Base-by-base conservation (phyloP, 2,797 vertebrate species). In the Karalla daura region DNA sequence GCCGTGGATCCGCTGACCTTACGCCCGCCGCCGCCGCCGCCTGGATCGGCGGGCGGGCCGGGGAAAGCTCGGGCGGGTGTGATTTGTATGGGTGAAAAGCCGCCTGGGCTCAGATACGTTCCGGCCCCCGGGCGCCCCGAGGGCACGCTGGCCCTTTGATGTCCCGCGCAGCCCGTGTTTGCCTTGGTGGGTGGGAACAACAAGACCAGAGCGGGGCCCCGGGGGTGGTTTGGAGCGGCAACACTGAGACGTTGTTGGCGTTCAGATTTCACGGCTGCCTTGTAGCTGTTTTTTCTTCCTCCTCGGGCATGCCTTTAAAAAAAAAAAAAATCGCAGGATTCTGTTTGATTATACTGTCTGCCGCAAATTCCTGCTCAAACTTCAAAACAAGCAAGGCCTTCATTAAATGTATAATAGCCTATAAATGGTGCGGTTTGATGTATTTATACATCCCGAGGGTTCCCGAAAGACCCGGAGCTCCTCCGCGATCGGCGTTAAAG, bases 171-270 rank as follows among this genome's bases (percentile, higher is more conserved):
- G 81, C 78, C 49, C 70, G 61, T 83, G 74, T 89, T 86, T 85
- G 84, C 81, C 74, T 80, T 64, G 65, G 71, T 84, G 80, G 86
- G 86, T 82, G 86, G 88, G 83, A 81, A 81, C 85, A 86, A 88
- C 88, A 91, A 83, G 84, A 88, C 83, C 73, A 82, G 80, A 89
- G 63, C 18, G 3, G 23, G 58, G n/a, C n/a, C 52, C 54, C 63
- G 24, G 32, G 40, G 63, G 13, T 50, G 83, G 68, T 80, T 87
- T 76, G 68, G 70, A 83, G 64, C 75, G 59, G 76, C 70, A 85
- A 75, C 85, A 84, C 83, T 86, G 43, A 76, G 81, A 79, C 59
- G 33, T 62, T 87, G 83, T 83, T 80, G 25, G 76, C 59, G 63
- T 76, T 83, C 47, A 54, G n/a, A 75, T 79, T 85, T 86, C 78